These are phyloP conservation scores for Catalaphyllia jardinei DNA, from an alignment of 64 coral and sea anemone genomes.

Conservation along the genomic window DNA sequence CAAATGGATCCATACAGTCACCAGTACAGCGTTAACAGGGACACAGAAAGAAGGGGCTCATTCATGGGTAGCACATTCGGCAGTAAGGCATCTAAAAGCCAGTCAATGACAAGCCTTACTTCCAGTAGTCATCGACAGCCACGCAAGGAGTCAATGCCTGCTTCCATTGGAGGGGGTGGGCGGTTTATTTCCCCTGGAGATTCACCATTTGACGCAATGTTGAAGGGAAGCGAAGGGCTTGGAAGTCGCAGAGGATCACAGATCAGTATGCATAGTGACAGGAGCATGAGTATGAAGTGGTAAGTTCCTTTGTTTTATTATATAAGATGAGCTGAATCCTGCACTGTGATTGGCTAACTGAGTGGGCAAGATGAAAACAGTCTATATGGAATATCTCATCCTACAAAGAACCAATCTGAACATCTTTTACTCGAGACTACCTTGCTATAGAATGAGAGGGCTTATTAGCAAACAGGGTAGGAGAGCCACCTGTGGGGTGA, in stretches of 20 bases:
- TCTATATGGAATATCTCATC: too few species aligned
- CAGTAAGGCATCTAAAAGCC: slow-evolving; percentile 74
- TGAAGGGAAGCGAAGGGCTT: slow-evolving; percentile 68
- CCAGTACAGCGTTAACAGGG: slow-evolving; percentile 25
- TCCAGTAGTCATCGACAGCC: slow-evolving; percentile 58
- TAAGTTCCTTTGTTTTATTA: background rate
- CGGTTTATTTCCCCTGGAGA: slow-evolving; percentile 63
- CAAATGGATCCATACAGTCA: slow-evolving; percentile 55
- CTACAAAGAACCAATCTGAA: too few species aligned
- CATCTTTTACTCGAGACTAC: too few species aligned
- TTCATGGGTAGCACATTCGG: slow-evolving; percentile 64
- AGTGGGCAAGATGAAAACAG: too few species aligned
- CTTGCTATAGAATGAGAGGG: too few species aligned
- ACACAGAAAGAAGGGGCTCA: slow-evolving; percentile 52
- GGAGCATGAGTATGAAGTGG: slow-evolving; percentile 93
- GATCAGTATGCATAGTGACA: slow-evolving; percentile 88
- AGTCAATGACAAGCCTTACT: slow-evolving; percentile 85
- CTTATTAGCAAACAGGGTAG: too few species aligned
- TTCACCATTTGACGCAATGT: slow-evolving; percentile 91
- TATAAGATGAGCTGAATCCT: too few species aligned
- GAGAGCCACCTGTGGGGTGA: too few species aligned
- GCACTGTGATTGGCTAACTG: too few species aligned
- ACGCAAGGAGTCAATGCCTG: slow-evolving; percentile 91
- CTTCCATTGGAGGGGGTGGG: slow-evolving; percentile 69
- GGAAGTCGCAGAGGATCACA: slow-evolving; percentile 80